Evolutionary conservation across 92 coral and sea anemone genomes (phyloP).

Genomic region (Siderastrea siderea): DNA sequence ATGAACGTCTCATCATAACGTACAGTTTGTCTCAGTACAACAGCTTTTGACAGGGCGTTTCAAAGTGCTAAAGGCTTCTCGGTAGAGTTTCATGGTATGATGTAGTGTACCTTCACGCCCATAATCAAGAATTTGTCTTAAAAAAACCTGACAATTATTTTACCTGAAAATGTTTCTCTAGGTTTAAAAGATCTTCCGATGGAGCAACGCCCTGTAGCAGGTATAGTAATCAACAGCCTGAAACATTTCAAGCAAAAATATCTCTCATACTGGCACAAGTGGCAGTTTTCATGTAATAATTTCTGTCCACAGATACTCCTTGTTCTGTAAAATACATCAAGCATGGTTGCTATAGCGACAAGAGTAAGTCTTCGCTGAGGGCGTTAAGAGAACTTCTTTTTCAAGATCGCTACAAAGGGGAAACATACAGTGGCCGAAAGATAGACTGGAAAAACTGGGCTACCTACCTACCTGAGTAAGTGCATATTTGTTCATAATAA

Average conservation of each 20-base stretch:
- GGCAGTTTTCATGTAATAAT: background rate
- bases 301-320: slow-evolving; percentile 4
- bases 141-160: too few species aligned
- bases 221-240: background rate
- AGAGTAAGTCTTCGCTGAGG: background rate
- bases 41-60: too few species aligned
- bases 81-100: too few species aligned
- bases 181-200: background rate
- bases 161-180: background rate
- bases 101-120: too few species aligned
- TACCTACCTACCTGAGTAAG: slow-evolving; percentile 48
- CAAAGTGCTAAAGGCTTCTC: too few species aligned
- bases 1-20: too few species aligned
- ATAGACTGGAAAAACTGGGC: slow-evolving; percentile 30
- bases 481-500: background rate
- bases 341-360: slow-evolving; percentile 47
- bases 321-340: slow-evolving; percentile 26
- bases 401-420: slow-evolving; percentile 45
- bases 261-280: background rate
- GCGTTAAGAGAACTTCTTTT: slow-evolving; percentile 25
- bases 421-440: slow-evolving; percentile 35
- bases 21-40: too few species aligned
- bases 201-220: background rate
- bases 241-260: too few species aligned
- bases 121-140: too few species aligned